Base-by-base conservation (phyloP, 2,888 invertebrate genomes). In the Junonia oenone region DNA sequence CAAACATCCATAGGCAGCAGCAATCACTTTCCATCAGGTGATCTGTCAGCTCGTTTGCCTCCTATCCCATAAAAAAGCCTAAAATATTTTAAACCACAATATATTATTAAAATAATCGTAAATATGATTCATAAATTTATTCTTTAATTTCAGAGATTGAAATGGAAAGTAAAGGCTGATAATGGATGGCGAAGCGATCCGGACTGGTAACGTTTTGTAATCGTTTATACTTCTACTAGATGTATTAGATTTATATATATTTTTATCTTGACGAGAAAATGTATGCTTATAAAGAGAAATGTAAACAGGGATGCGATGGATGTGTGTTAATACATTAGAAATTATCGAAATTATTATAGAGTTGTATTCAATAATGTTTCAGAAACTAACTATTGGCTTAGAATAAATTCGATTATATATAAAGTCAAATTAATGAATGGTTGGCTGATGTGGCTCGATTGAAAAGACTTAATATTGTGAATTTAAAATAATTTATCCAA, bases 101-200 rank as follows among this genome's bases (percentile, higher is more conserved):
- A n/a, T n/a, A n/a, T n/a, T n/a, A n/a, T 22, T 22, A 22, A 22
- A 22, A 22, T 5, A 22, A 5, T 22, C 22, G 3, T 22, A 3
- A 2, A 22, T 22, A 22, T 22, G 22, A n/a, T 22, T 22, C 22
- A 8, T 35, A 9, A 49, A 6, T 29, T 29, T 6, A 35, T 40
- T 54, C 0, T 45, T 38, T 61, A 52, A 38, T 71, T 72, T n/a
- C 69, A 73, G 73, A 73, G 73, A 67, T 33, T 33, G n/a, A 33
- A 67, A 63, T 63, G 52, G 52, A 65, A 68, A 62, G 65, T 58
- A 66, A 74, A 72, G 71, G 71, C 71, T 72, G 73, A 68, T 63
- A 60, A 40, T 59, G 64, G 63, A 68, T 69, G 64, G 71, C 64
- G 59, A 65, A 63, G 68, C 64, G 53, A 62, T 65, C 63, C 56